Evolutionary conservation across 2,797 vertebrate genomes (phyloP), one percentile per base, ranked within the genome.

Genomic region (Urosaurus nigricauda): DNA sequence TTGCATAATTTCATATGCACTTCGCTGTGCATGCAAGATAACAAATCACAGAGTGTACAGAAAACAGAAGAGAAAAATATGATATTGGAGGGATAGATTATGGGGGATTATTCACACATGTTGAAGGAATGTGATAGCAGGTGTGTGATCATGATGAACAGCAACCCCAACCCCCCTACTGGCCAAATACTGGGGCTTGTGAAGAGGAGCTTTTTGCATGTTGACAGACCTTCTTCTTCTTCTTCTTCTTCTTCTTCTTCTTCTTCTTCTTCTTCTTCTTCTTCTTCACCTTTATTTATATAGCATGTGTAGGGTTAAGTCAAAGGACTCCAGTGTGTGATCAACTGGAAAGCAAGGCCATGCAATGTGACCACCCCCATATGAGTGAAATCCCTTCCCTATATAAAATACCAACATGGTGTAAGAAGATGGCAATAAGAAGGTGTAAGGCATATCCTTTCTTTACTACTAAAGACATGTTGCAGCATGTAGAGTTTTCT

Each of bases 1-100:
- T 11, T 86, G 60, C 1, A 26, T 79, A 91, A 87, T 29, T 79
- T 43, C 81, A 90, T 75, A 17, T 26, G 60, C 3, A 87, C 84
- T 75, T 89, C 84, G 29, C 14, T 35, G 37, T 68, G 29, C 0
- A 0, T 1, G 5, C 65, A 79, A 85, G 83, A 68, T 43, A 88
- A 70, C 43, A n/a, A 88, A 90, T 17, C 37, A 8, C 51, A 51
- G 9, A 19, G 78, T 13, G 9, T 47, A 11, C 12, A 88, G n/a
- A 86, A 9, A 53, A 12, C 37, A 43, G 75, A 92, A n/a, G 3
- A 71, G 26, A 83, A 21, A 43, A 32, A 29, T 9, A 26, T 43
- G 86, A 16, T 24, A 77, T 84, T 47, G 84, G 89, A 71, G 19
- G 17, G 21, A 0, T 0, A 19, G 60, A 58, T 88, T 70, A 80